A percentile compares a stretch with the other conserved stretches of the same genome.
Conservation (phyloP, 2,113 vertebrate species). For the Aptenodytes patagonicus region DNA sequence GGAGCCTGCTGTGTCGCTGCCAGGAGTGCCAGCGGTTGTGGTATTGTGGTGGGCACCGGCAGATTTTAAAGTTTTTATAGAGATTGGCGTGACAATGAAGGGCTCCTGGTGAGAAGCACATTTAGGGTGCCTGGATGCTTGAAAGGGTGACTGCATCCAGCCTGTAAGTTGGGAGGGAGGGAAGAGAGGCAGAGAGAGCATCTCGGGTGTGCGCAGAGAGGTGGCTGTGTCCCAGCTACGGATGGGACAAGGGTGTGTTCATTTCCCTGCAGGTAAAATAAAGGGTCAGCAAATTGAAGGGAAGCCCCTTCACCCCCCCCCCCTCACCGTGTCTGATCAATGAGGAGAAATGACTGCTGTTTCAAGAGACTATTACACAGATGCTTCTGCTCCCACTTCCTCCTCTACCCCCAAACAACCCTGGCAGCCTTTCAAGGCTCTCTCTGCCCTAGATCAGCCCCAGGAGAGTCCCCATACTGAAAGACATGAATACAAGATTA, state of each 20-base stretch:
- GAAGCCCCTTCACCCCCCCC: neutral
- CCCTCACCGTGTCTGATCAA: accelerated
- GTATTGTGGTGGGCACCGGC: neutral
- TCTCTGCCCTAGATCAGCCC: neutral
- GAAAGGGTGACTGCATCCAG: neutral
- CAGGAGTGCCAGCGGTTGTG: neutral
- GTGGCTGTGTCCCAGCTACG: accelerated
- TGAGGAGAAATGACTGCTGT: accelerated
- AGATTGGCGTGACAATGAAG: neutral
- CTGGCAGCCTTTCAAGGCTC: neutral
- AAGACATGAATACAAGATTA: neutral
- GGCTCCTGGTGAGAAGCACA: accelerated
- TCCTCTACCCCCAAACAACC: neutral
- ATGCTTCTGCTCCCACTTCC: neutral
- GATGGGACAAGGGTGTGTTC: neutral
- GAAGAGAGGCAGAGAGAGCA: neutral
- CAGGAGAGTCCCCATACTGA: neutral
- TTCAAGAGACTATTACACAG: neutral
- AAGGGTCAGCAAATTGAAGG: neutral
- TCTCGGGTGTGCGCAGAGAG: accelerated
- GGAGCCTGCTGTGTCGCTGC: neutral
- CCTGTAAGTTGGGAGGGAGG: neutral
- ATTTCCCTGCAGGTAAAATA: accelerated
- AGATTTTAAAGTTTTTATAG: neutral
- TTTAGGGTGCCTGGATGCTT: neutral